Percentiles rank a stretch among this genome's conserved stretches.
Conservation (phyloP, 53 echinoderm and acorn worm species). For the Arbacia lixula region DNA sequence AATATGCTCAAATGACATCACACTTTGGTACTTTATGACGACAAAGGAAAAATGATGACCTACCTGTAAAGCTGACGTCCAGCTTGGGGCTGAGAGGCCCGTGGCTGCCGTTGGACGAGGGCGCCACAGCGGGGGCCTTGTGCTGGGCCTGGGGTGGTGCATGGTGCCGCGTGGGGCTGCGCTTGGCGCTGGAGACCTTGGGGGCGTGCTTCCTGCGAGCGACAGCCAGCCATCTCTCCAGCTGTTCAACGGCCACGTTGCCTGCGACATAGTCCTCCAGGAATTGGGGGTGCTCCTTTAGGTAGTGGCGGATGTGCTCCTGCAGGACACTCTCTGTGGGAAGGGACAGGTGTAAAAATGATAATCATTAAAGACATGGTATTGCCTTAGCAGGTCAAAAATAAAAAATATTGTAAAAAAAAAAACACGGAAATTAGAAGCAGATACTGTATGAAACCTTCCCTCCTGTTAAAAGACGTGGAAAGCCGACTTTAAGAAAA, state of each 20-base stretch:
- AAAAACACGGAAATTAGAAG: too few species aligned
- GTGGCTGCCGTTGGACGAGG: not conserved
- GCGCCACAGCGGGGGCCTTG: not conserved
- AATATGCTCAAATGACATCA: too few species aligned
- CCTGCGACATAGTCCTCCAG: constrained; percentile 91
- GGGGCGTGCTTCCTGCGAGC: constrained; percentile 50
- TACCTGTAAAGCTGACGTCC: constrained; percentile 20
- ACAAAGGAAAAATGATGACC: too few species aligned
- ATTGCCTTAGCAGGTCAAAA: too few species aligned
- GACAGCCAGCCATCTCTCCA: constrained; percentile 82
- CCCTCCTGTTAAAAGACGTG: too few species aligned
- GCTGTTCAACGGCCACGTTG: constrained; percentile 71
- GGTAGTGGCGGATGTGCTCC: constrained; percentile 88
- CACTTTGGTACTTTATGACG: too few species aligned
- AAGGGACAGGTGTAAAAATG: too few species aligned
- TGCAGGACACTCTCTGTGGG: constrained; percentile 77
- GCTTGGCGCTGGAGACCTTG: not conserved
- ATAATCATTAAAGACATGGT: too few species aligned
- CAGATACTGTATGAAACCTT: too few species aligned
- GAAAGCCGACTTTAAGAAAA: too few species aligned
- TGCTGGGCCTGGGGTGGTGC: constrained; percentile 3
- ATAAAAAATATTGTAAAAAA: too few species aligned
- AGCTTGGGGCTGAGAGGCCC: constrained; percentile 1
- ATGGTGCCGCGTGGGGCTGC: constrained; percentile 17
- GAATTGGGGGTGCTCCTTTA: constrained; percentile 89